A percentile compares a stretch with the other conserved stretches of the same genome.
Evolutionary conservation across 2,888 invertebrate species (phyloP).

Genomic region (Acronicta psi): DNA sequence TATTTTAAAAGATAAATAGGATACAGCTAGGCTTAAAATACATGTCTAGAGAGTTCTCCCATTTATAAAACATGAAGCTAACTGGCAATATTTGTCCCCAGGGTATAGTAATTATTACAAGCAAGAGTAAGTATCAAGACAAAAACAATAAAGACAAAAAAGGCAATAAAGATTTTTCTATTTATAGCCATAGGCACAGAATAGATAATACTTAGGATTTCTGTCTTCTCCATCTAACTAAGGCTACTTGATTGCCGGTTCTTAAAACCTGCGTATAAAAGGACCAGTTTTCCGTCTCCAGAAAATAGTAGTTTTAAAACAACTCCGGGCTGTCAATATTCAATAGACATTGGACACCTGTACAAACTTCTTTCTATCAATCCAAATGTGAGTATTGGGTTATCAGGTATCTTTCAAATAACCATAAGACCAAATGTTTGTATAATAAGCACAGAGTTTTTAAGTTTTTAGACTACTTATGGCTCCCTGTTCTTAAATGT

Average conservation of each 20-base stretch:
- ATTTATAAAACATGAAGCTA: too few relatives aligned
- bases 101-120: too few relatives aligned
- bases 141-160: too few relatives aligned
- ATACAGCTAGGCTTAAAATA: too few relatives aligned
- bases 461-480: constrained; percentile 60
- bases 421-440: constrained; percentile 55
- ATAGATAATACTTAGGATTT: too few relatives aligned
- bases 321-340: constrained; percentile 26
- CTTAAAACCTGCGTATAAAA: constrained; percentile 1
- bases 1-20: too few relatives aligned
- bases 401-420: constrained; percentile 49
- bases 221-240: neutral
- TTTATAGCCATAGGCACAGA: too few relatives aligned
- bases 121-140: too few relatives aligned
- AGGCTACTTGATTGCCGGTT: neutral
- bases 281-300: constrained; percentile 1
- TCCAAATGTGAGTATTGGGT: constrained; percentile 27
- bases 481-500: constrained; percentile 65
- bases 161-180: too few relatives aligned
- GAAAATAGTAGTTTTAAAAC: constrained; percentile 28
- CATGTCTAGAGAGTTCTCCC: too few relatives aligned
- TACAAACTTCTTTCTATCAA: constrained; percentile 45
- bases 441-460: constrained; percentile 46
- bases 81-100: too few relatives aligned
- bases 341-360: constrained; percentile 45